Base-by-base conservation (phyloP, 1,140 invertebrate genomes). In the Lepidotrigona ventralis region DNA sequence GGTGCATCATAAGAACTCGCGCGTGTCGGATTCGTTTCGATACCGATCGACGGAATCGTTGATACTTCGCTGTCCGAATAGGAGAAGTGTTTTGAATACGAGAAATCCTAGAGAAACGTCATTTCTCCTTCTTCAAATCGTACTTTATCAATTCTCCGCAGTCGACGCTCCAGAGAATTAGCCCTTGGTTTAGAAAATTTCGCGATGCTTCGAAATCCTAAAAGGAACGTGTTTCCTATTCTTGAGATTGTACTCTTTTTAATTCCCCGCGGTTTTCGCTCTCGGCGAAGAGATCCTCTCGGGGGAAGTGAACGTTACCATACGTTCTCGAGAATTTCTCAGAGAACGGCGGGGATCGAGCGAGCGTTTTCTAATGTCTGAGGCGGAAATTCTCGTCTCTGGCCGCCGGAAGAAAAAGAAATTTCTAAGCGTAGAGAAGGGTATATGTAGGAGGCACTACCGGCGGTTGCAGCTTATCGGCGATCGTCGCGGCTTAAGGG, bases 401-500 rank as follows among this genome's bases (percentile, higher is more conserved):
- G n/a, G 19, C 4, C 54, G n/a, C 21, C 14, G 23, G 21, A 14
- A 77, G 54, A 46, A 60, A 54, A 79, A n/a, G 68, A 46, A 79
- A 79, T 79, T 79, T 79, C 78, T 29, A 58, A 71, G 77, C 54
- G 78, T 9, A 15, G 54, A 8, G 39, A 33, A 33, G 39, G 39
- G 39, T 46, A 8, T 46, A 46, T 46, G 11, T 12, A 21, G 26
- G 39, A 33, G 46, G 54, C 29, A 17, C 39, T 56, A 29, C 33
- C 26, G 66, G 12, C 8, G 54, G 79, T 73, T 15, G 23, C 69
- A n/a, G 79, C 79, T 81, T 81, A 81, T 81, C 79, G n/a, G 46
- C 23, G 79, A 75, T 81, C 79, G 79, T 74, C 71, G 58, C 63
- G 60, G 79, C 79, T 81, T 81, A 81, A 53, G 64, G 58, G 73